Base-by-base conservation (phyloP, 1,140 invertebrate species). In the Drosophila nikananu region DNA sequence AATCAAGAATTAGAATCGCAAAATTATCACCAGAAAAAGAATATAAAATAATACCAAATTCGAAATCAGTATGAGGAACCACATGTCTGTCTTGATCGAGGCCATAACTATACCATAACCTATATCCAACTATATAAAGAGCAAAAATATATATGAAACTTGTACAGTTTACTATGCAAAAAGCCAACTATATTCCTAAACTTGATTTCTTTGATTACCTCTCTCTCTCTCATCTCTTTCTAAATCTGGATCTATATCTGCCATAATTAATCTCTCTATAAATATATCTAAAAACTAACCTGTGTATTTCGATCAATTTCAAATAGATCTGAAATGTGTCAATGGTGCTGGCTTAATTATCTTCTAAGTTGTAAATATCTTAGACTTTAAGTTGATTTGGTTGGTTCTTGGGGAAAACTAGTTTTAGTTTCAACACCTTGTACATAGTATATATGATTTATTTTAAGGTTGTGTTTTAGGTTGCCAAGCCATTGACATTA, bases 131-230 rank as follows among this genome's bases (percentile, higher is more conserved):
- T 65, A 65, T 60, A 65, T 60, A 71, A 81, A 81, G 70, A 71
- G 58, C 46, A 57, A 73, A 74, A 57, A 70, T 54, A 86, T 81
- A 80, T 65, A 83, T 64, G 21, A 75, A 83, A 83, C 37, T 78
- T 87, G 84, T 87, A 87, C 84, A 87, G 84, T 89, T 87, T 78
- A 73, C 64, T 80, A 87, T 75, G 81, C 86, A 78, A 87, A 87
- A 76, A 46, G 17, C 60, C 65, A 59, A 59, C 44, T 66, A 75
- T 71, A 64, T 17, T 48, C 32, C 51, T 72, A 32, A 68, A 48
- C 5, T 65, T 66, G 32, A 54, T 79, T 66, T 65, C 64, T 74
- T 64, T 57, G 46, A 49, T 73, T 62, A 74, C 57, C 44, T 76
- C 60, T 76, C 12, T 13, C 32, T 23, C 30, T 55, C 39, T 25